Base-by-base conservation (phyloP, 2,113 vertebrate species). In the Gadus chalcogrammus region DNA sequence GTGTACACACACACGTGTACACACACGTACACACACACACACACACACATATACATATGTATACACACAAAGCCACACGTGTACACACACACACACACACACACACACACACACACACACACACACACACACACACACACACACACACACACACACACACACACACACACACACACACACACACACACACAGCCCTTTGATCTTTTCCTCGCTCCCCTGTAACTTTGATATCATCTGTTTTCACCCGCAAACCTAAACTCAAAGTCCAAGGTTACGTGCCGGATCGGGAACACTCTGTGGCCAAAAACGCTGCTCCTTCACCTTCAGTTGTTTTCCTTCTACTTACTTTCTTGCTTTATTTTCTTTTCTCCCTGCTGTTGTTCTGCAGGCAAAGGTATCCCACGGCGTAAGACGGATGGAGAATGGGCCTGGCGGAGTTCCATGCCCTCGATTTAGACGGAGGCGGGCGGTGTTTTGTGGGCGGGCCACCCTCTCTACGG, bases 401-500 rank as follows among this genome's bases (percentile, higher is more conserved):
- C 72, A 71, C 42, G 9, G 42, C 11, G 42, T 48, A 48, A 48
- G 42, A 48, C 42, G 42, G 42, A 48, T 48, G 42, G 42, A 48
- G 42, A 48, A 16, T 63, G 48, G 60, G 42, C 77, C 80, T 85
- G 76, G 87, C 85, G 73, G 68, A 59, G 52, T 80, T 85, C 83
- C 69, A 75, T 61, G 73, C 28, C 64, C 74, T 73, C 80, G 64
- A 80, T 87, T 85, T 73, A 79, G 65, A 79, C 79, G 82, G 69
- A 48, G 77, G 79, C 79, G 71, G 71, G 52, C 61, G 38, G 78
- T 73, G 71, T 80, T 78, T 82, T 77, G 76, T 80, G 84, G 85
- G 82, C 42, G 42, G 84, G 74, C 79, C 77, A 77, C 70, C 77
- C 76, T 83, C 83, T 84, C 86, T 83, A 35, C 31, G 31, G 31